Evolutionary conservation across 2,113 vertebrate species (phyloP).

Genomic region (Paedocypris sp.): DNA sequence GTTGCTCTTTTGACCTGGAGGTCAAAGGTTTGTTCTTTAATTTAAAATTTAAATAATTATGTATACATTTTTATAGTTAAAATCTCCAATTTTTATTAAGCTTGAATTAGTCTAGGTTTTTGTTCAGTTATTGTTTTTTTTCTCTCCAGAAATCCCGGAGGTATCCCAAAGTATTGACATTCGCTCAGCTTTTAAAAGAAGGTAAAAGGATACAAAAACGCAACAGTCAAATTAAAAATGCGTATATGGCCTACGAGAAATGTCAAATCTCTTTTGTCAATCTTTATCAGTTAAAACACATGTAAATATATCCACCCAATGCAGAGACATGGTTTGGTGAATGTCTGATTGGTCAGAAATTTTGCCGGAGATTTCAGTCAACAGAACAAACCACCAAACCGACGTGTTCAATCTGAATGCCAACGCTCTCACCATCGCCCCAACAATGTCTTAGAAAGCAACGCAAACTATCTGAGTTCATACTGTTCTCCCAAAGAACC

Average conservation of each 20-base stretch:
- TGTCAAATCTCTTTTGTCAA: neutral
- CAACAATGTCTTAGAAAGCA: conserved; percentile 58
- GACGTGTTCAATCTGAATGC: conserved; percentile 44
- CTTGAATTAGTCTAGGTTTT: neutral
- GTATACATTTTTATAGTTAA: too few relatives aligned
- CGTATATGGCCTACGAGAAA: neutral
- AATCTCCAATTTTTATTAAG: too few relatives aligned
- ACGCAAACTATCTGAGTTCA: conserved; percentile 50
- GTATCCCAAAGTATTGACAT: conserved; percentile 80
- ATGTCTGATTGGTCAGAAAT: conserved; percentile 14
- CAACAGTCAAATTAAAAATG: too few relatives aligned
- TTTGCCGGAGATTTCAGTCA: conserved; percentile 43
- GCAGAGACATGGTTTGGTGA: conserved; percentile 44
- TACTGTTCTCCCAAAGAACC: conserved; percentile 32
- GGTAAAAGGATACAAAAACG: too few relatives aligned
- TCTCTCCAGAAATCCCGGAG: conserved; percentile 71
- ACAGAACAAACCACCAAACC: conserved; percentile 34
- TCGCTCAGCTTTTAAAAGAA: conserved; percentile 97
- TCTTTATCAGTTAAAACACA: conserved; percentile 12
- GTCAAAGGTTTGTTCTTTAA: conserved; percentile 68
- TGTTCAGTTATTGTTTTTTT: neutral
- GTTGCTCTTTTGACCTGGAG: conserved; percentile 91
- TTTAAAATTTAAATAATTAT: too few relatives aligned
- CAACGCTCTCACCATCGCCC: conserved; percentile 50
- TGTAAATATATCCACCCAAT: too few relatives aligned